Percentiles rank a stretch among this genome's conserved stretches.
Conservation (phyloP, 1,140 invertebrate genomes). For the Trichogramma pretiosum region DNA sequence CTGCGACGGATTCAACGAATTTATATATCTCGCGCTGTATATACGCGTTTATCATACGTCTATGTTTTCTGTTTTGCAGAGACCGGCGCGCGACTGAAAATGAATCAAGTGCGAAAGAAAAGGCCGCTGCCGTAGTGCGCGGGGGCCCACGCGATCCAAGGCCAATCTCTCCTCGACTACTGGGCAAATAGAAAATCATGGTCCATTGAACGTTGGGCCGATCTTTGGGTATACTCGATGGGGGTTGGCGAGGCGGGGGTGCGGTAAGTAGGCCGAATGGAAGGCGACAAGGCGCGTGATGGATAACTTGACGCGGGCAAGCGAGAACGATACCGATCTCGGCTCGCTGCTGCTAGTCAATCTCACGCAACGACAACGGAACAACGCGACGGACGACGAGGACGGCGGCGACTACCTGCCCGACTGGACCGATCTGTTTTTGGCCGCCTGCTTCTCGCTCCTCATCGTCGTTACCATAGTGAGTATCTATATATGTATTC, state of each 20-base stretch:
- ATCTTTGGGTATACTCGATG: neutral
- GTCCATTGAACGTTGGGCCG: neutral
- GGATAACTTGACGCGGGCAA: conserved; percentile 12
- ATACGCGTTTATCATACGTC: no score
- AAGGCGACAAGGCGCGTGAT: conserved; percentile 7
- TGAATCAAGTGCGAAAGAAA: no score
- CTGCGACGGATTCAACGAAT: no score
- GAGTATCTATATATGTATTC: no score
- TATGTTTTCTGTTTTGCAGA: no score
- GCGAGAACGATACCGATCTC: neutral
- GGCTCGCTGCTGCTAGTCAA: conserved; percentile 4
- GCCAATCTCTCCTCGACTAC: no score
- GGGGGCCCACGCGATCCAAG: no score
- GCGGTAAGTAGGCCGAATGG: conserved; percentile 3
- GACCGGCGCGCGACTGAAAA: no score
- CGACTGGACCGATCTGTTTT: conserved; percentile 32
- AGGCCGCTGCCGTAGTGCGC: no score
- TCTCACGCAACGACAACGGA: conserved; percentile 12
- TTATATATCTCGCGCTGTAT: no score
- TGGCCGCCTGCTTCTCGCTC: conserved; percentile 34
- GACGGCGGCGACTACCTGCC: conserved; percentile 22
- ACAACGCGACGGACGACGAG: conserved; percentile 11
- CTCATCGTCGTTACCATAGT: conserved; percentile 42
- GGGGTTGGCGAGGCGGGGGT: neutral
- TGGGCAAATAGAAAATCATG: no score